Evolutionary conservation across 2,888 invertebrate species (phyloP).

Genomic region (Chorisops tibialis): DNA sequence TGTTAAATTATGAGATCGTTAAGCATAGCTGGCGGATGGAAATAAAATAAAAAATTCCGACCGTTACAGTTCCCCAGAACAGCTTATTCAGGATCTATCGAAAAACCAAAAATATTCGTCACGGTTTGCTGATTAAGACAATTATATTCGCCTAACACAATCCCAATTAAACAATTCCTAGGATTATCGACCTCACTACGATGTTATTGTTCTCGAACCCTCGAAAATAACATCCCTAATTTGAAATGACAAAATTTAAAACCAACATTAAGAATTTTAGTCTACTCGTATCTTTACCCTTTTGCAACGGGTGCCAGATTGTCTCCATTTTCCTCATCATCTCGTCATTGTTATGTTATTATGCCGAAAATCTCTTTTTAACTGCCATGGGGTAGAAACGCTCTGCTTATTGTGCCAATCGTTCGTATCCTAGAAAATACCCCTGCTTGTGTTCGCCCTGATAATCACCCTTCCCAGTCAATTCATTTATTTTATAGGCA

Average conservation of each 20-base stretch:
- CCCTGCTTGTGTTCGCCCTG: conserved; percentile 4
- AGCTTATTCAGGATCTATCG: too few relatives aligned
- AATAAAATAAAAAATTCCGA: too few relatives aligned
- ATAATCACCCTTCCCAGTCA: conserved; percentile 17
- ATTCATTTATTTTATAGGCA: conserved; percentile 35
- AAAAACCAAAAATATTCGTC: conserved; percentile 20
- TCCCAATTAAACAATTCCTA: conserved; percentile 12
- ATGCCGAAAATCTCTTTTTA: conserved; percentile 33
- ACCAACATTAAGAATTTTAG: conserved; percentile 31
- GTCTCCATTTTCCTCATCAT: conserved; percentile 30
- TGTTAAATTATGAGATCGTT: too few relatives aligned
- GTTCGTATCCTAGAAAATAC: conserved; percentile 2
- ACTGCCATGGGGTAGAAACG: conserved; percentile 13
- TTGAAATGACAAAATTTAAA: conserved; percentile 31
- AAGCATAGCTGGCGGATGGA: too few relatives aligned
- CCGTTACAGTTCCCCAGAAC: too few relatives aligned
- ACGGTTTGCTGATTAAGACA: conserved; percentile 16
- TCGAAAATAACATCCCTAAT: neutral
- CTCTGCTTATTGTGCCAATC: neutral
- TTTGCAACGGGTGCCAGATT: conserved; percentile 4
- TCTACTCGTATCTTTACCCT: neutral
- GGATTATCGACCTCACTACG: conserved; percentile 8
- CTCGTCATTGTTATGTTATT: conserved; percentile 33
- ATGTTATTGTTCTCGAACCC: conserved; percentile 14
- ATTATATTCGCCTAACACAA: conserved; percentile 6